Base-by-base conservation (phyloP, 2,888 invertebrate genomes). In the Ophion ventricosus region DNA sequence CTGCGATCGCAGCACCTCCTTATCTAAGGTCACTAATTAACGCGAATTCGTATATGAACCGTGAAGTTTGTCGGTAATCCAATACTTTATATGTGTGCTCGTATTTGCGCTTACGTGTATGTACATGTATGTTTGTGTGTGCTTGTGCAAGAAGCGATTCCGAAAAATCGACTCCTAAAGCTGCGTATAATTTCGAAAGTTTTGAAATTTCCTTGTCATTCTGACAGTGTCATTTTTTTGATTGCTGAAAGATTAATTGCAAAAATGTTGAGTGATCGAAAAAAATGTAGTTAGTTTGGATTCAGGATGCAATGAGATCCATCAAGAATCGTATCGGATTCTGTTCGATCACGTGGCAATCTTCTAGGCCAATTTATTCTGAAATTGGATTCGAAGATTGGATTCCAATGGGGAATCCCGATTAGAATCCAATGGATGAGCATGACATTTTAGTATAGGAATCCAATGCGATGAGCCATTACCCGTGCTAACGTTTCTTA, bases 41-140 rank as follows among this genome's bases (percentile, higher is more conserved):
- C 78, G 84, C 72, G 86, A 84, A 87, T 85, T 85, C 82, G 80
- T 82, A 84, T 86, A 86, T 80, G 82, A 85, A 86, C 80, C 79
- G 86, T 84, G 43, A 78, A 81, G 82, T 81, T 82, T 82, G 82
- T 64, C 54, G 66, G 69, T 82, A 66, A 83, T 66, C 76, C 43
- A 77, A n/a, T 20, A 59, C 57, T 67, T 14, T 25, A 7, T 26
- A 14, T 49, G 23, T 49, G 49, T 49, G 49, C 49, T 11, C 49
- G 49, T 49, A 17, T 49, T 49, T 49, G 49, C 49, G 17, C 49
- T 49, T 17, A 1, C 17, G n/a, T 69, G 43, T 3, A 56, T 26
- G 61, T 61, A 26, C 26, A 5, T 57, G 14, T 29, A 17, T 67
- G 57, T 49, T 23, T 10, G 14, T 40, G 66, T 43, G 43, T 63